phyloP scores from a whole-genome alignment of 2,888 invertebrate species.

The Strigamia crassipes region DNA sequence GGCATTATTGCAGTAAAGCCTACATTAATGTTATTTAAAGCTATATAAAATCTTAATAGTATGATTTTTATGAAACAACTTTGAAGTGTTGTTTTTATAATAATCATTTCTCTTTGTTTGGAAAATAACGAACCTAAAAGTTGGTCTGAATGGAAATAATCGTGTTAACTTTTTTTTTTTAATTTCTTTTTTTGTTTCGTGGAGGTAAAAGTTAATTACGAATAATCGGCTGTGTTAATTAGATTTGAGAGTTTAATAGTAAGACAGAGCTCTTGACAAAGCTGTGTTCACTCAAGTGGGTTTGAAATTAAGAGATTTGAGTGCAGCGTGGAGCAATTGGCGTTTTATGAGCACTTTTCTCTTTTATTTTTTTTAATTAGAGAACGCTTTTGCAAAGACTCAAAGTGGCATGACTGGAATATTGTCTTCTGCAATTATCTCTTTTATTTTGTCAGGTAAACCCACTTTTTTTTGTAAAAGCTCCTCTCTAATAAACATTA shows the following conservation, averaged over 20 bases:
- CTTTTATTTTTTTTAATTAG: conserved; percentile 10
- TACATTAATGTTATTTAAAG: too few species aligned
- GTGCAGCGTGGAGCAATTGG: not conserved
- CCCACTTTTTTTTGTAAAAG: not conserved
- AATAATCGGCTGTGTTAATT: conserved; percentile 2
- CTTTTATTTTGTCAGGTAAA: not conserved
- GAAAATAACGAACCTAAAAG: too few species aligned
- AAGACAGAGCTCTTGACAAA: not conserved
- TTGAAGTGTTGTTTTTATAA: too few species aligned
- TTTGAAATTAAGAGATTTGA: conserved; percentile 10
- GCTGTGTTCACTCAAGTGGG: not conserved
- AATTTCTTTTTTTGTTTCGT: not conserved
- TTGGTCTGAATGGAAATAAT: too few species aligned
- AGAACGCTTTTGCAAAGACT: not conserved
- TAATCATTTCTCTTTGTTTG: too few species aligned
- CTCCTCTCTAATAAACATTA: too few species aligned
- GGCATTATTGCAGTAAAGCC: not conserved
- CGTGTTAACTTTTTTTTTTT: not conserved
- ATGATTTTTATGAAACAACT: too few species aligned
- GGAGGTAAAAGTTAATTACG: not conserved
- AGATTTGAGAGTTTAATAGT: conserved; percentile 6
- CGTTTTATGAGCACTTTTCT: not conserved
- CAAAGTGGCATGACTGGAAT: not conserved
- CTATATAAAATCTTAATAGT: too few species aligned
- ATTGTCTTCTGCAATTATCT: not conserved